Percentiles rank a stretch among this genome's conserved stretches.
These are phyloP conservation scores for Dorcus parallelipipedus DNA, from an alignment of 2,888 invertebrate genomes.

Conservation along the genomic window DNA sequence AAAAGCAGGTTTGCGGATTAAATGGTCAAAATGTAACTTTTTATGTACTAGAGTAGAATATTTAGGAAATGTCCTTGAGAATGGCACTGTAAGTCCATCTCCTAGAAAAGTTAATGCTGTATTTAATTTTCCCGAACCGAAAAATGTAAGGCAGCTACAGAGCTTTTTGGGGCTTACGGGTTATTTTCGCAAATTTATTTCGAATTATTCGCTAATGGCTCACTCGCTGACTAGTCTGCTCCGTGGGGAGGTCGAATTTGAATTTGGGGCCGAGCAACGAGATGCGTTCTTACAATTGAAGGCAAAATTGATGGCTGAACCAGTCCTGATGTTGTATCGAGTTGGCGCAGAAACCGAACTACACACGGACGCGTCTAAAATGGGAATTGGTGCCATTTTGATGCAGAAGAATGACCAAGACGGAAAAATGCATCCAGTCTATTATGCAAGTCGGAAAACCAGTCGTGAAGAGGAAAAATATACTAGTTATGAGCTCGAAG, in stretches of 20 bases:
- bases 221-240: slow-evolving; percentile 29
- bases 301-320: slow-evolving; percentile 13
- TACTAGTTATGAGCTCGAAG: slow-evolving; percentile 40
- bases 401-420: slow-evolving; percentile 26
- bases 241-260: slow-evolving; percentile 14
- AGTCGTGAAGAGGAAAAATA: slow-evolving; percentile 33
- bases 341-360: slow-evolving; percentile 19
- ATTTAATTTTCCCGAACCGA: slow-evolving; percentile 1
- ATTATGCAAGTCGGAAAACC: slow-evolving; percentile 36
- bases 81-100: not conserved
- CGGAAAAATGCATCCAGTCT: slow-evolving; percentile 32
- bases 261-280: slow-evolving; percentile 14
- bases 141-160: not conserved
- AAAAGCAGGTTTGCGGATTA: too few species aligned
- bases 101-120: too few species aligned
- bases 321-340: slow-evolving; percentile 21
- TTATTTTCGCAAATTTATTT: slow-evolving; percentile 8
- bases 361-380: slow-evolving; percentile 30
- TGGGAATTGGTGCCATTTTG: slow-evolving; percentile 30
- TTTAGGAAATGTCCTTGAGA: too few species aligned
- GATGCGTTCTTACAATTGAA: slow-evolving; percentile 23
- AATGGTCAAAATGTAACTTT: too few species aligned
- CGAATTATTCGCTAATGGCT: not conserved
- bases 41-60: too few species aligned
- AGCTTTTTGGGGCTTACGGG: slow-evolving; percentile 5